Percentiles rank a stretch among this genome's conserved stretches.
phyloP scores from a whole-genome alignment of 2,113 vertebrate genomes.

The Periophthalmus modestus region DNA sequence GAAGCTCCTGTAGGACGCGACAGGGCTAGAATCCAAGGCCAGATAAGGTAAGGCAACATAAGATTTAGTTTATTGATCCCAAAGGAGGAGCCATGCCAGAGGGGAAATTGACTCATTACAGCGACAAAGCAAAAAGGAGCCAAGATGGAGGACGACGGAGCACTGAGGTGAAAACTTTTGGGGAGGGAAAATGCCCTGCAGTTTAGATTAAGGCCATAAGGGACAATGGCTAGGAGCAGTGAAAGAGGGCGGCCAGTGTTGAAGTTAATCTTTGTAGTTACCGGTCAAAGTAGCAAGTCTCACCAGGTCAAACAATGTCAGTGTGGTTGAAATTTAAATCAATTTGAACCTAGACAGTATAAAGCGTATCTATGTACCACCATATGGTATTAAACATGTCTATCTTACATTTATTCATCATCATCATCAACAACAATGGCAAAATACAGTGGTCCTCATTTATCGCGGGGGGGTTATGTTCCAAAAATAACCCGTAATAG shows the following conservation, averaged over 20 bases:
- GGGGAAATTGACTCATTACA: constrained; percentile 60
- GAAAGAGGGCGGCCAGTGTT: neutral
- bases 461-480: too few relatives aligned
- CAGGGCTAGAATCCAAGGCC: constrained; percentile 46
- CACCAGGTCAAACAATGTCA: too few relatives aligned
- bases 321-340: too few relatives aligned
- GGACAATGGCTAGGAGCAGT: neutral
- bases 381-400: too few relatives aligned
- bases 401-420: too few relatives aligned
- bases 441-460: too few relatives aligned
- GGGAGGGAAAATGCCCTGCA: constrained; percentile 13
- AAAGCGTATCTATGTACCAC: too few relatives aligned
- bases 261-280: too few relatives aligned
- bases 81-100: constrained; percentile 43
- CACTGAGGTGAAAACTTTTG: constrained; percentile 37
- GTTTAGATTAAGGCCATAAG: neutral
- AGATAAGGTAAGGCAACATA: constrained; percentile 62
- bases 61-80: constrained; percentile 70
- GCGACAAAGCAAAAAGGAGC: constrained; percentile 31
- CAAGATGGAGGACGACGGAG: constrained; percentile 30
- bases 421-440: too few relatives aligned
- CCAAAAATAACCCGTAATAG: too few relatives aligned
- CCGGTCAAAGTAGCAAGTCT: too few relatives aligned
- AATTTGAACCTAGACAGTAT: too few relatives aligned
- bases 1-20: constrained; percentile 52